Base-by-base conservation (phyloP, 2,888 invertebrate genomes). In the Molorchus minor region DNA sequence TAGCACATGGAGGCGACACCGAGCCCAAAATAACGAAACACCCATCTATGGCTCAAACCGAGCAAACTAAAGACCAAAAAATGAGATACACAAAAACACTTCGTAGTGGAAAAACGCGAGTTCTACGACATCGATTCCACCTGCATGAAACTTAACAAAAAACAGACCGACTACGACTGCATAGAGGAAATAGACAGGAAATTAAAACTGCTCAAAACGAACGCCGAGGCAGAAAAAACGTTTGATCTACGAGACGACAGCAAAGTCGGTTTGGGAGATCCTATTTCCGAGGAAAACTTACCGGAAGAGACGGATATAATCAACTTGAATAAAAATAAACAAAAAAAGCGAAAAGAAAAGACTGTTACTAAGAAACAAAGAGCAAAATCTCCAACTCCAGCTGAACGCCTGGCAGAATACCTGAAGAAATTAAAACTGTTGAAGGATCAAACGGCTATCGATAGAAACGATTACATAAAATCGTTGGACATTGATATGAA, bases 41-140 rank as follows among this genome's bases (percentile, higher is more conserved):
- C 10, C 56, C 56, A 8, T 20, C 41, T 10, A 33, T 21, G 2
- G 16, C 25, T 3, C 12, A 16, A 10, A n/a, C n/a, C n/a, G n/a
- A n/a, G n/a, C n/a, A n/a, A n/a, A n/a, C n/a, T n/a, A n/a, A 33
- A 41, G 47, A 49, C 8, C n/a, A n/a, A n/a, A n/a, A n/a, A n/a
- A n/a, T 54, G 0, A 61, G 44, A 13, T 58, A 62, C 41, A 58
- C 68, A 1, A 65, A 61, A 43, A 33, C 20, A 8, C 21, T n/a
- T 62, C 3, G 47, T 58, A 21, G 16, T 44, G 2, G 56, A 67
- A n/a, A 51, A 60, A 30, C 17, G 35, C 1, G 53, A 54, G 7
- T 46, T n/a, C 25, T 61, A 51, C 43, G 64, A 66, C 16, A 56
- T 68, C 5, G 64, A 68, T 1, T 44, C 61, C 7, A 66, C 63